A percentile compares a stretch with the other conserved stretches of the same genome.
Evolutionary conservation across 2,797 vertebrate species (phyloP).

Genomic region (Clamator glandarius): DNA sequence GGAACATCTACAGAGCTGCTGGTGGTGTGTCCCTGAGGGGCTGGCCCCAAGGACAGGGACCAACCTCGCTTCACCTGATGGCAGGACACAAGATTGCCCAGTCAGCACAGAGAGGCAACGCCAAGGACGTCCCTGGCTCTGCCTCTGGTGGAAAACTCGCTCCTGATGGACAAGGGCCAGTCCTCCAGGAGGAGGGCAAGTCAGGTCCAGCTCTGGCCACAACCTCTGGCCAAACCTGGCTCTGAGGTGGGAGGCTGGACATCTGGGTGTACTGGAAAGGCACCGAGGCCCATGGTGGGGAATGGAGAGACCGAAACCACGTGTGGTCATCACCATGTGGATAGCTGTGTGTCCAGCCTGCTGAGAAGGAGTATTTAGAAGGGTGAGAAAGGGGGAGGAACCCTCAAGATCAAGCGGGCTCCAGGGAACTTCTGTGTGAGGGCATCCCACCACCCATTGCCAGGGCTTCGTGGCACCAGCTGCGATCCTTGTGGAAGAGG

Average conservation of each 20-base stretch:
- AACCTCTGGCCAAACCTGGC: fast-evolving
- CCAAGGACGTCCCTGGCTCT: not conserved
- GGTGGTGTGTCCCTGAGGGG: fast-evolving
- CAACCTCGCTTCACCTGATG: not conserved
- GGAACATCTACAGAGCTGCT: not conserved
- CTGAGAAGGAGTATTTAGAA: not conserved
- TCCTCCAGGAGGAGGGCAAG: not conserved
- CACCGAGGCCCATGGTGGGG: fast-evolving
- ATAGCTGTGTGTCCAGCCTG: fast-evolving
- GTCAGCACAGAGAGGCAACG: not conserved
- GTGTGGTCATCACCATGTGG: not conserved
- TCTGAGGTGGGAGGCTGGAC: not conserved
- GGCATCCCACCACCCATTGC: not conserved
- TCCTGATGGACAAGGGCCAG: not conserved
- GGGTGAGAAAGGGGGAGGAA: not conserved
- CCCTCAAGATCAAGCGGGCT: not conserved
- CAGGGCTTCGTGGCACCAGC: fast-evolving
- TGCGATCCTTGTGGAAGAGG: not conserved
- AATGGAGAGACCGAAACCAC: not conserved
- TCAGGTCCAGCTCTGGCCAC: not conserved
- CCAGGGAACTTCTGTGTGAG: not conserved
- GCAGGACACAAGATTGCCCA: not conserved
- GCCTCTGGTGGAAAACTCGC: not conserved
- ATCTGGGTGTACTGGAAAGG: not conserved
- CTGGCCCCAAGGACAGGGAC: not conserved